Percentiles rank a stretch among this genome's conserved stretches.
Evolutionary conservation across 2,113 vertebrate species (phyloP).

Genomic region (Leptodactylus fuscus): DNA sequence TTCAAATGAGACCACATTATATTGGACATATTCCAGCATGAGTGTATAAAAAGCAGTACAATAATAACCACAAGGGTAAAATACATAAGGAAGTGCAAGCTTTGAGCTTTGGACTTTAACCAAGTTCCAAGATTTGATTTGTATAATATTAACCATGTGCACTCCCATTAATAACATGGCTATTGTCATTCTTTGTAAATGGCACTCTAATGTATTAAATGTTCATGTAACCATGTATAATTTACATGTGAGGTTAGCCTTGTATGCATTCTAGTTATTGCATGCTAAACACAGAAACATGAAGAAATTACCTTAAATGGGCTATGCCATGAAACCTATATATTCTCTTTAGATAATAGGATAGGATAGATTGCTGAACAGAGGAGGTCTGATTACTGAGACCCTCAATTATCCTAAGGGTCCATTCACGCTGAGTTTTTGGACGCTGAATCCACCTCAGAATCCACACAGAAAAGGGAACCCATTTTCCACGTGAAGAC

Average conservation of each 20-base stretch:
- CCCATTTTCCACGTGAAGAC: no score
- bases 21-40: background rate
- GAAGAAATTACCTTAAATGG: no score
- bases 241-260: background rate
- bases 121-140: background rate
- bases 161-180: background rate
- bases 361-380: no score
- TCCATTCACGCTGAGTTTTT: no score
- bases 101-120: background rate
- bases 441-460: no score
- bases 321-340: no score
- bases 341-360: no score
- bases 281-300: background rate
- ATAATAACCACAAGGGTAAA: slow-evolving; percentile 7
- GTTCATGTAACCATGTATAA: background rate
- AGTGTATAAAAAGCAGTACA: background rate
- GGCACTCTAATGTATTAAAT: background rate
- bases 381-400: no score
- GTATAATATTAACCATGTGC: background rate
- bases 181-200: background rate
- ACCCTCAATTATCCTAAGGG: no score
- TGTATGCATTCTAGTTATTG: background rate
- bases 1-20: background rate
- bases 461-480: no score
- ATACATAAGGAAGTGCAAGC: background rate